Evolutionary conservation across 2,113 vertebrate genomes (phyloP).

Genomic region (Platycercus adscitus): DNA sequence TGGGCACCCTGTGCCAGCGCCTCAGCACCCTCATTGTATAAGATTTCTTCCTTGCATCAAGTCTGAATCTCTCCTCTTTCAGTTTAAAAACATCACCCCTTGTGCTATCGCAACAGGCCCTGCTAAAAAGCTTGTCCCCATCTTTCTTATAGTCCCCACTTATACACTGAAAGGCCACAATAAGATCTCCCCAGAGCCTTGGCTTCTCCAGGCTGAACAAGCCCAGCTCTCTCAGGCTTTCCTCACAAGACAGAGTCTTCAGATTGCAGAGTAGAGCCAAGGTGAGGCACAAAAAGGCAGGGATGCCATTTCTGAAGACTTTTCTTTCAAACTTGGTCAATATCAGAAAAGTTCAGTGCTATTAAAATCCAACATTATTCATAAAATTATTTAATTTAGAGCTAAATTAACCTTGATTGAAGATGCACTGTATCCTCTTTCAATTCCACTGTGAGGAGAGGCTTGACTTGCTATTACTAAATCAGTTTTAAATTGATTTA

Average conservation of each 20-base stretch:
- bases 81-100: background rate
- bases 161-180: background rate
- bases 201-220: background rate
- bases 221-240: background rate
- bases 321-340: background rate
- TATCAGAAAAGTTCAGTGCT: background rate
- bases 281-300: background rate
- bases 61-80: background rate
- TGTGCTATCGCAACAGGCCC: background rate
- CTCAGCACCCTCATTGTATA: background rate
- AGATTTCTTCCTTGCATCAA: background rate
- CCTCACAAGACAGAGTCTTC: background rate
- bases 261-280: background rate
- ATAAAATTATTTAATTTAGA: background rate
- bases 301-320: background rate
- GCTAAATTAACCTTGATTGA: background rate
- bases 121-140: background rate
- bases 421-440: background rate
- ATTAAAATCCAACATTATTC: background rate
- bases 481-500: background rate
- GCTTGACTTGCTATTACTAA: background rate
- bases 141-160: background rate
- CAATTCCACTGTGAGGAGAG: background rate
- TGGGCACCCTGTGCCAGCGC: background rate
- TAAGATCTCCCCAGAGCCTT: background rate